A percentile compares a stretch with the other conserved stretches of the same genome.
Conservation (phyloP, 2,888 invertebrate genomes). For the Carpatolechia fugitivella region DNA sequence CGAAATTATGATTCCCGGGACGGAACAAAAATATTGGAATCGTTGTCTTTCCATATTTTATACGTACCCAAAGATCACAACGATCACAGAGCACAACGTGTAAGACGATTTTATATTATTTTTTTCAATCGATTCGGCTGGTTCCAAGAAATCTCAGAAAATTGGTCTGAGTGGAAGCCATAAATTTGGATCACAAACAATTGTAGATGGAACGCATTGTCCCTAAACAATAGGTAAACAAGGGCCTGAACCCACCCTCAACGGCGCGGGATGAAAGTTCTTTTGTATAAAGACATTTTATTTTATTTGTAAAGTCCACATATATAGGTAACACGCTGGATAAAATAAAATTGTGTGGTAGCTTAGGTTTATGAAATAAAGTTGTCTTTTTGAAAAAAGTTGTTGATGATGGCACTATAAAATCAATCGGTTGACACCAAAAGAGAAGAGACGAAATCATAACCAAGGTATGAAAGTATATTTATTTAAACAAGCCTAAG, state of each 20-base stretch:
- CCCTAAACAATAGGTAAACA: slow-evolving; percentile 52
- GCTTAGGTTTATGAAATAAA: neutral
- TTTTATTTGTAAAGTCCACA: slow-evolving; percentile 16
- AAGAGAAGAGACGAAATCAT: neutral
- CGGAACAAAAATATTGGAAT: slow-evolving; percentile 15
- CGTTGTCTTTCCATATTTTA: slow-evolving; percentile 21
- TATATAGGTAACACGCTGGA: slow-evolving; percentile 15
- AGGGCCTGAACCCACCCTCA: slow-evolving; percentile 31
- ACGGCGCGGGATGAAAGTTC: slow-evolving; percentile 29
- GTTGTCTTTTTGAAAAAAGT: too few species aligned
- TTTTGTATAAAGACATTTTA: slow-evolving; percentile 30
- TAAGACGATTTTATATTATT: too few species aligned
- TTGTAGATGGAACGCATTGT: slow-evolving; percentile 49
- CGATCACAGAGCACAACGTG: too few species aligned
- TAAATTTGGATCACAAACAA: slow-evolving; percentile 50
- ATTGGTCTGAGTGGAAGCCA: slow-evolving; percentile 34
- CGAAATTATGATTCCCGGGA: slow-evolving; percentile 20
- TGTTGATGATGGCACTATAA: too few species aligned
- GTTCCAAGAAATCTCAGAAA: slow-evolving; percentile 23
- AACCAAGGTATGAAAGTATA: neutral
- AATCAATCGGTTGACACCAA: neutral
- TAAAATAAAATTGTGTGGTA: neutral
- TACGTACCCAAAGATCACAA: too few species aligned
- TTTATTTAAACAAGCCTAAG: neutral
- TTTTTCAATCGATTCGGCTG: neutral